Evolutionary conservation across 2,113 vertebrate species (phyloP), one percentile per base, ranked within the genome.

Genomic region (Puma concolor): DNA sequence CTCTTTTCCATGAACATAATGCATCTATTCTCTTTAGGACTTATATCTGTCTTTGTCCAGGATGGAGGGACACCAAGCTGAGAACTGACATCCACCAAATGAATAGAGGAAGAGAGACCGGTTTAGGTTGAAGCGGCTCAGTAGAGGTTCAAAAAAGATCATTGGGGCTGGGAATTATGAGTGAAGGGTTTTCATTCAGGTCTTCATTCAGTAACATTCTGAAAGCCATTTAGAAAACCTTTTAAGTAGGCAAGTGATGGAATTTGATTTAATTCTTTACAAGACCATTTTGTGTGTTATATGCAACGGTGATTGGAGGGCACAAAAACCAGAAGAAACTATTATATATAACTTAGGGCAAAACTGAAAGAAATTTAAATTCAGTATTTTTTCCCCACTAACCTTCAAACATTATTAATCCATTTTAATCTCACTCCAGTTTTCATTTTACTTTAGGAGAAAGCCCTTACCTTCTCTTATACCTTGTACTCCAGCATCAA

Each of bases 331-430:
- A 69, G 67, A 41, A 94, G 66, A 74, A 7, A 81, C 6, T 36
- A 57, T 38, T 50, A 44, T 48, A 92, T 1, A 21, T 50, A 92
- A 95, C 4, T 57, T 52, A n/a, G 8, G 12, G 15, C 3, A 83
- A 93, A 88, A 38, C 0, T 33, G 21, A 91, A 85, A 88, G 27
- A 79, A 87, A 88, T 57, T 83, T 83, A 94, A 94, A 95, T 82
- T 83, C 38, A 38, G 4, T 21, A 72, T 88, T 92, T 60, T 57
- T 54, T 72, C 52, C 31, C 77, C 87, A 94, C 48, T 95, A 89
- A 85, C 60, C 12, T 21, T 77, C 57, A 91, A 69, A 5, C 12
- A 38, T 2, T 80, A 60, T 57, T 85, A 66, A 77, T 81, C 71
- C 29, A 74, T 79, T 48, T 77, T 52, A 82, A 79, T 63, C 52